Base-by-base conservation (phyloP, 1,140 invertebrate species). In the Hyposmocoma kahamanoa region DNA sequence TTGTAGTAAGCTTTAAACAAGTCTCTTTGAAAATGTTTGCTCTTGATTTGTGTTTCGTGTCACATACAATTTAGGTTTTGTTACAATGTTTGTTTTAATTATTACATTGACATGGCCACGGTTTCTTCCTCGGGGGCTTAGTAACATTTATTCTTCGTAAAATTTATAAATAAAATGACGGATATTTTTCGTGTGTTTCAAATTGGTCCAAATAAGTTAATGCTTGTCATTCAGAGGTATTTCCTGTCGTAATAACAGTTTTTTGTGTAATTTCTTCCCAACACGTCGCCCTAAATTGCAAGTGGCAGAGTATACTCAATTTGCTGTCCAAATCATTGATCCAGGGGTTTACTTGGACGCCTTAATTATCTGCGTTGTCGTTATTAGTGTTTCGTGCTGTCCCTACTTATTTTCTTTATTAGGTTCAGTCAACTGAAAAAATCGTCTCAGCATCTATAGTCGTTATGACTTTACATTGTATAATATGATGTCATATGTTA, bases 11-110 rank as follows among this genome's bases (percentile, higher is more conserved):
- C 15, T 17, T 36, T 36, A n/a, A 17, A 6, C 32, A 17, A 36
- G 18, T 17, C 15, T 17, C 32, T 36, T 36, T 36, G 32, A 36
- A 36, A 15, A 36, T 36, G 32, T n/a, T 36, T 36, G 32, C 32
- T 36, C 15, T 36, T 6, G 18, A 36, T 36, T 36, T 36, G 32
- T 36, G 32, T 36, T 1, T 17, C 15, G 10, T n/a, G 28, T 30
- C 13, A 36, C 32, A 17, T 19, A 42, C 42, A 38, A 39, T 49
- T 47, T 50, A 52, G 45, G 47, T 45, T 48, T 57, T 45, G 44
- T 48, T 49, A 57, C 54, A 45, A 45, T 48, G 54, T 57, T 57
- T 22, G 24, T 44, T 50, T 56, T 56, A 54, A 54, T 54, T 53
- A 47, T 42, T 30, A 30, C 28, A 52, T 13, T 36, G 28, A 32